Base-by-base conservation (phyloP, 2,113 vertebrate species). In the Rhombomys opimus region DNA sequence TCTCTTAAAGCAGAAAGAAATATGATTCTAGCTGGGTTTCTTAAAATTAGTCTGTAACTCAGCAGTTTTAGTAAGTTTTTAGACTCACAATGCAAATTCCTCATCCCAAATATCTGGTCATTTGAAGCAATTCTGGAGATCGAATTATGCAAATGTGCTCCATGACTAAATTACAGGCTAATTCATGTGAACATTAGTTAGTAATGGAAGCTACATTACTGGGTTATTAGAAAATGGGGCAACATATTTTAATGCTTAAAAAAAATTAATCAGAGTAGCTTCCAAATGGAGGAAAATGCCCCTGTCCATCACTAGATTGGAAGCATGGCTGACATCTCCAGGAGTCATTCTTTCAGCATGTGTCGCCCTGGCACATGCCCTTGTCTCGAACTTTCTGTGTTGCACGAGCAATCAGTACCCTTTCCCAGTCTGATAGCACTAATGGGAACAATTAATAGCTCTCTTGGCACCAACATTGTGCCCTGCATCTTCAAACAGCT, bases 61-160 rank as follows among this genome's bases (percentile, higher is more conserved):
- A 78, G 86, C 61, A 84, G 78, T 76, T 93, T 87, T 54, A 59
- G 76, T 50, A 84, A 90, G 76, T 38, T 95, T 90, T 94, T 72
- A 90, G 80, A 94, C 61, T 92, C 96, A 93, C 30, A 35, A 93
- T 92, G 57, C 88, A 94, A 88, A 97, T 93, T 97, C 65, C 41
- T 96, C 76, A 96, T 65, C 50, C 41, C 63, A 96, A 95, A 94
- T 96, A 95, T 86, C 93, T 95, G 95, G 87, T 63, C 94, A 96
- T 80, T 89, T 82, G 41, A 95, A 95, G 92, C 57, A 89, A 89
- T 25, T 75, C 54, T 95, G 59, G 54, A 93, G 90, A 97, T 63
- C 32, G 67, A 90, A 95, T 96, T 87, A 93, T 92, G 93, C 87
- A 96, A 95, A 97, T 86, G 76, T 41, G 57, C 75, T 63, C 38